phyloP scores from a whole-genome alignment of 2,888 invertebrate species.

The Cheilosia soror region DNA sequence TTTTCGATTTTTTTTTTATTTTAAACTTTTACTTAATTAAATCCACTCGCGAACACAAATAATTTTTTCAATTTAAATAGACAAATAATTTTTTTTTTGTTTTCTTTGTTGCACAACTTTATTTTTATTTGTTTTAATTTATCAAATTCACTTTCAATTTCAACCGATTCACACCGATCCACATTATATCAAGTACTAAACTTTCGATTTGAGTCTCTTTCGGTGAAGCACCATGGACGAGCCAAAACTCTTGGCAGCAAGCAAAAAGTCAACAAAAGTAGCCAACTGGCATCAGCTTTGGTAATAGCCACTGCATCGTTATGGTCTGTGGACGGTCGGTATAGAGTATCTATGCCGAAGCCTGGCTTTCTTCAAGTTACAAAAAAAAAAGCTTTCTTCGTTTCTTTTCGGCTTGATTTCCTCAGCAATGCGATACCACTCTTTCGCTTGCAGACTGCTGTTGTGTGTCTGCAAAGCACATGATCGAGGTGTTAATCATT shows the following conservation, averaged over 20 bases:
- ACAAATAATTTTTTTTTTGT: not conserved
- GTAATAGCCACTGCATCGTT: conserved; percentile 41
- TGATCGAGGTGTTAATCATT: conserved; percentile 27
- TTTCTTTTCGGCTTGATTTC: conserved; percentile 21
- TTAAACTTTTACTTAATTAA: conserved; percentile 7
- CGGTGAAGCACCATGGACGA: conserved; percentile 36
- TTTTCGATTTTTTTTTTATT: conserved; percentile 16
- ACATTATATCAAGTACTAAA: conserved; percentile 69
- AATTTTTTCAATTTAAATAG: conserved; percentile 1
- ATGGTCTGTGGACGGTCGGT: conserved; percentile 25
- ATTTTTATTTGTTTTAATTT: conserved; percentile 40
- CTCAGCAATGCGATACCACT: conserved; percentile 46
- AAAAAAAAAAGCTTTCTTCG: conserved; percentile 56
- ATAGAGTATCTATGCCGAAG: conserved; percentile 19
- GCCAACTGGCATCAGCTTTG: conserved; percentile 43
- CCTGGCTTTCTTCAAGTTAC: conserved; percentile 36
- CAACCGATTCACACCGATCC: conserved; percentile 71
- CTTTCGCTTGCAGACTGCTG: conserved; percentile 51
- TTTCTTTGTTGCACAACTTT: conserved; percentile 43
- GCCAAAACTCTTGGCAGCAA: conserved; percentile 42
- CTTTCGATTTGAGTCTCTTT: conserved; percentile 69
- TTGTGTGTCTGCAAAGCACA: conserved; percentile 28
- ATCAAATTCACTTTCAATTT: conserved; percentile 65
- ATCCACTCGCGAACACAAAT: conserved; percentile 21
- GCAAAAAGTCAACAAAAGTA: conserved; percentile 28